Evolutionary conservation across 92 coral and sea anemone genomes (phyloP), one percentile per base, ranked within the genome.

Genomic region (Chrysogorgia sp.): DNA sequence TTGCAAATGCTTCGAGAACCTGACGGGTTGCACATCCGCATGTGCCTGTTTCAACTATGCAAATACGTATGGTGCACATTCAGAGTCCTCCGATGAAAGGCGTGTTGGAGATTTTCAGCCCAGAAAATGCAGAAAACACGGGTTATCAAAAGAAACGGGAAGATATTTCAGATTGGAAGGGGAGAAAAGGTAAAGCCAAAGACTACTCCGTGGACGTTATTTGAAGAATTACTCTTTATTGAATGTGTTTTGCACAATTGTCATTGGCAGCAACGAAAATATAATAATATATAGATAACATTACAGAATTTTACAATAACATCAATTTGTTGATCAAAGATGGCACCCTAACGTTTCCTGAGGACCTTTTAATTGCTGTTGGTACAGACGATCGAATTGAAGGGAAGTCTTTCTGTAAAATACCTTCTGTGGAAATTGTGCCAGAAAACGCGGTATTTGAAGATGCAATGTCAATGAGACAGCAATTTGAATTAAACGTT

Each of bases 1-100:
- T 40, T 80, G 84, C 40, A 66, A 80, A 49, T 79, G 83, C 55
- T 65, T 62, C 29, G 74, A 48, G 24, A 80, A 45, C 52, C 34
- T 80, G 43, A 80, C 50, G 35, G 75, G 76, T 20, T 80, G 78
- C 71, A 80, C 67, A 15, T 55, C 43, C 33, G 30, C 33, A 23
- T 80, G 84, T 23, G 67, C 23, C 45, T 80, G 84, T 34, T 80
- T 21, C 29, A 80, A 80, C 67, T 80, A 78, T 57, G 70, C 67
- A 47, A 80, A 69, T 29, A 75, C 84, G 32, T 68, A 69, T 56
- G 84, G 84, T 30, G 26, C 22, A 52, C 20, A 20, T 7, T 23
- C 59, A 52, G 59, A 52, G 59, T 23, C 59, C 9, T 52, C 59
- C 20, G 59, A 52, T 52, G 45, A 80, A 70, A 58, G 22, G 34